These are phyloP conservation scores for Halotydeus destructor DNA, from an alignment of 1,140 invertebrate species.

Conservation along the genomic window DNA sequence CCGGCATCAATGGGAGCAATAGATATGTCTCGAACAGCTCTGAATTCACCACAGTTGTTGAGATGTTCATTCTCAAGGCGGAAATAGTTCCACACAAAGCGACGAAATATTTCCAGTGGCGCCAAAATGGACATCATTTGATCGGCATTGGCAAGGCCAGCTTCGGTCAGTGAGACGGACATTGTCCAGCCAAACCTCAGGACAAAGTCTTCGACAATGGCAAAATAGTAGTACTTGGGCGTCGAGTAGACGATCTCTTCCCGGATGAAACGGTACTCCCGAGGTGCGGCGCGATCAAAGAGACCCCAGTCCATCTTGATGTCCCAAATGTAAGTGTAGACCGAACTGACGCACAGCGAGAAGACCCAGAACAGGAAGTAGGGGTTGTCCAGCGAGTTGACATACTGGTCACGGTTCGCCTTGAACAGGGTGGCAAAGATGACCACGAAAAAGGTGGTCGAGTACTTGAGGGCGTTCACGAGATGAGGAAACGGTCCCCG, in stretches of 20 bases:
- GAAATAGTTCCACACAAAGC: slow-evolving; percentile 99
- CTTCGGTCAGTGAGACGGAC: slow-evolving; percentile 65
- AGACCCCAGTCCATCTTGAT: slow-evolving; percentile 97
- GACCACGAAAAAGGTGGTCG: slow-evolving; percentile 87
- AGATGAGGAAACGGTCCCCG: slow-evolving; percentile 32
- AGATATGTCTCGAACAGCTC: slow-evolving; percentile 92
- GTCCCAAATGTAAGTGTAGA: slow-evolving; percentile 81
- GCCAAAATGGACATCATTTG: slow-evolving; percentile 71
- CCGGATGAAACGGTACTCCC: slow-evolving; percentile 26
- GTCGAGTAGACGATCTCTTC: slow-evolving; percentile 41
- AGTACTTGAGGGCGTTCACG: slow-evolving; percentile 94
- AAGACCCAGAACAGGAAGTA: slow-evolving; percentile 59
- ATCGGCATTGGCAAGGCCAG: slow-evolving; percentile 51
- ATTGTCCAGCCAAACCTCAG: slow-evolving; percentile 78
- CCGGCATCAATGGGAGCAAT: slow-evolving; percentile 86
- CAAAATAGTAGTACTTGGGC: slow-evolving; percentile 75
- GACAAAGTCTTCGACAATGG: slow-evolving; percentile 84
- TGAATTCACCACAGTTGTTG: slow-evolving; percentile 98
- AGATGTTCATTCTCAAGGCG: slow-evolving; percentile 97
- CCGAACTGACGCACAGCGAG: slow-evolving; percentile 48
- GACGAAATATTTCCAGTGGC: slow-evolving; percentile 71
- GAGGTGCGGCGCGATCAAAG: slow-evolving; percentile 44
- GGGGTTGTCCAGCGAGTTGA: slow-evolving; percentile 32
- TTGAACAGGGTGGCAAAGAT: slow-evolving; percentile 55
- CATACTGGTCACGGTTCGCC: slow-evolving; percentile 24